Conservation (phyloP, 2,888 invertebrate species). For the Dryococelus australis region DNA sequence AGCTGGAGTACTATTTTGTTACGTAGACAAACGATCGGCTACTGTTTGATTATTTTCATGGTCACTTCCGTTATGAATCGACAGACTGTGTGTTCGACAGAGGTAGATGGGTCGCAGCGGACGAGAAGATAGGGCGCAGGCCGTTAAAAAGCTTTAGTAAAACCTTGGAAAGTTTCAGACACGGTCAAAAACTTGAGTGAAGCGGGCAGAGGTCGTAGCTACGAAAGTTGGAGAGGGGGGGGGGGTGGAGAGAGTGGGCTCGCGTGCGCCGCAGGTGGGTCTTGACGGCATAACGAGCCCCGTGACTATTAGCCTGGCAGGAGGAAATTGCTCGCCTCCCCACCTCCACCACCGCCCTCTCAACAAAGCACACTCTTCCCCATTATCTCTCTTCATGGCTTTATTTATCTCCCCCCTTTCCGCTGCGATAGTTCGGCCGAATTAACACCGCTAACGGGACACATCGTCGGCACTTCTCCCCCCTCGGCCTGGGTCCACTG, state of each 20-base stretch:
- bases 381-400: neutral
- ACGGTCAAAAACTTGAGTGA: too few relatives aligned
- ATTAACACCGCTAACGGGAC: neutral
- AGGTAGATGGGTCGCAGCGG: too few relatives aligned
- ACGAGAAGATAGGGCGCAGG: too few relatives aligned
- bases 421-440: neutral
- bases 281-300: neutral
- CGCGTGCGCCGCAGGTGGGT: slow-evolving; percentile 4
- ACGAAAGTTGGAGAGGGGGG: neutral
- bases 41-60: too few relatives aligned
- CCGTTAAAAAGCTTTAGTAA: too few relatives aligned
- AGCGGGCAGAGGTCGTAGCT: too few relatives aligned
- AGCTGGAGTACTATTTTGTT: too few relatives aligned
- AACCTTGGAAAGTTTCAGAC: too few relatives aligned
- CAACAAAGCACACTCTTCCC: neutral
- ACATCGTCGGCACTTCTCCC: too few relatives aligned
- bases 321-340: neutral
- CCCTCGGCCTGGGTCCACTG: neutral
- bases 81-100: too few relatives aligned
- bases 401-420: neutral
- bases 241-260: neutral
- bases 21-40: too few relatives aligned
- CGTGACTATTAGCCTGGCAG: neutral
- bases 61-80: too few relatives aligned
- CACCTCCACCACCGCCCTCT: neutral